These are phyloP conservation scores for Agrotis puta DNA, from an alignment of 2,888 invertebrate genomes.

Conservation along the genomic window DNA sequence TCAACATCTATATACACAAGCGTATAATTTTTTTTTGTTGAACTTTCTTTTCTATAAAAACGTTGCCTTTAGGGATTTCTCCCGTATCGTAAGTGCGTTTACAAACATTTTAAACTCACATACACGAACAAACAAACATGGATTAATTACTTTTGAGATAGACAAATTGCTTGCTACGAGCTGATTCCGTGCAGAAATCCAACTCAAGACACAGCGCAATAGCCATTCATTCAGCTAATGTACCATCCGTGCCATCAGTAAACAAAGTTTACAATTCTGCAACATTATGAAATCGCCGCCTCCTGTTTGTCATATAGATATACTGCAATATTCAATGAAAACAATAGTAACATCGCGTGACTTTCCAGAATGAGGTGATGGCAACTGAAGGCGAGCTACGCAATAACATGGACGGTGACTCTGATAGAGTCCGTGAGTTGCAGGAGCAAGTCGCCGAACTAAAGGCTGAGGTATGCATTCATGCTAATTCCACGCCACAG, in stretches of 20 bases:
- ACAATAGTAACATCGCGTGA: neutral
- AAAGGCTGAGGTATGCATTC: slow-evolving; percentile 96
- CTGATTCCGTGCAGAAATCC: too few species aligned
- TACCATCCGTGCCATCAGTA: too few species aligned
- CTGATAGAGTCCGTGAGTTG: slow-evolving; percentile 96
- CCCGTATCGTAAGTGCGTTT: too few species aligned
- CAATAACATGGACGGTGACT: slow-evolving; percentile 94
- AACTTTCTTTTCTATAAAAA: too few species aligned
- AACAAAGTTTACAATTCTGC: neutral
- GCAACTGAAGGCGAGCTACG: slow-evolving; percentile 97
- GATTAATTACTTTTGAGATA: too few species aligned
- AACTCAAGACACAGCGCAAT: too few species aligned
- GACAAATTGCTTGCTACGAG: too few species aligned
- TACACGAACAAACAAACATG: too few species aligned
- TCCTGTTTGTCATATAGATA: neutral
- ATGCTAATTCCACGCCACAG: neutral
- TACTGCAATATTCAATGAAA: neutral
- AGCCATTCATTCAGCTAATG: too few species aligned
- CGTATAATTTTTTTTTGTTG: too few species aligned
- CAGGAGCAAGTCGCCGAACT: slow-evolving; percentile 98
- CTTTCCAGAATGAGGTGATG: slow-evolving; percentile 97
- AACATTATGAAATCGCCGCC: neutral
- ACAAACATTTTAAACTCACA: too few species aligned
- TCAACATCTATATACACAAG: neutral
- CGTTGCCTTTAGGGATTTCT: too few species aligned